Conservation (phyloP, 2,797 vertebrate genomes). For the Basileuterus tristriatus region DNA sequence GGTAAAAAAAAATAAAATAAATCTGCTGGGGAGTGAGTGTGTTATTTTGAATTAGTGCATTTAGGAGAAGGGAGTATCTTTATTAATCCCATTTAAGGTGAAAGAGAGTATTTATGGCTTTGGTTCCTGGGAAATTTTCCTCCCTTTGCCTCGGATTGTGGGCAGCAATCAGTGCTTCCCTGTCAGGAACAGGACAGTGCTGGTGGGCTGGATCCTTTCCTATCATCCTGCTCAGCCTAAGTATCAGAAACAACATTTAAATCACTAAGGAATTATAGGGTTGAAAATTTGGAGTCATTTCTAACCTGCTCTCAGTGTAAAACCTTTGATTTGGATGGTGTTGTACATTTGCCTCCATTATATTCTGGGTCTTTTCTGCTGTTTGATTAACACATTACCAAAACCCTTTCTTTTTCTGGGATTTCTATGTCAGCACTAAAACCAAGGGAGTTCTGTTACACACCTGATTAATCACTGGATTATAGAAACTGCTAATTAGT, state of each 20-base stretch:
- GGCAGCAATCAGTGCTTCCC: not conserved
- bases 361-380: not conserved
- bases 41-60: constrained; percentile 64
- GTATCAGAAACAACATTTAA: not conserved
- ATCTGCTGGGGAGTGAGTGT: constrained; percentile 40
- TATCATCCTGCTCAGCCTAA: not conserved
- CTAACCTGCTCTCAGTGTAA: fast-evolving
- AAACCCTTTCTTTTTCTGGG: not conserved
- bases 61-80: constrained; percentile 62
- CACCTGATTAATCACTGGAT: not conserved
- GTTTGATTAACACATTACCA: not conserved
- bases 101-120: constrained; percentile 57
- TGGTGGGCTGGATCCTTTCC: not conserved
- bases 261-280: not conserved
- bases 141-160: not conserved
- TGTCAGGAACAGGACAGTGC: not conserved
- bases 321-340: not conserved
- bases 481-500: not conserved
- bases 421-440: not conserved
- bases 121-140: not conserved
- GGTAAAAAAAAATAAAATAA: not conserved
- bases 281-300: not conserved
- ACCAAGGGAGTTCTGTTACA: not conserved
- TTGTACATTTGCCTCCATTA: not conserved
- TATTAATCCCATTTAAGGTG: constrained; percentile 56